A percentile compares a stretch with the other conserved stretches of the same genome.
Evolutionary conservation across 2,113 vertebrate species (phyloP).

Genomic region (Daphoenositta chrysoptera): DNA sequence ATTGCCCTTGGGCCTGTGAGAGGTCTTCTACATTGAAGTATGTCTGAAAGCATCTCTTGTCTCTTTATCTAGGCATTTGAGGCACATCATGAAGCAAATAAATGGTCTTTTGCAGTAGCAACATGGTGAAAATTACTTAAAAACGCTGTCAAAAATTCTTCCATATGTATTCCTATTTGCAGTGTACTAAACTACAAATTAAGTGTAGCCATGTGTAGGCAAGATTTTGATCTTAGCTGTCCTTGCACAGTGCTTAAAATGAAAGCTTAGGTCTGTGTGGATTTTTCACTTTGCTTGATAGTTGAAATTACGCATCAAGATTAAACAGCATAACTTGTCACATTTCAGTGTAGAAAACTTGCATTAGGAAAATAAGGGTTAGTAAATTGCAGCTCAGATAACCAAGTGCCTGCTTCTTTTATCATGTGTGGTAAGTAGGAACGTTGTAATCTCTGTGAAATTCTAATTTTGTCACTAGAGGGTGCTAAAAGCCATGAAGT

Average conservation of each 20-base stretch:
- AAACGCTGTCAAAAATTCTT: background rate
- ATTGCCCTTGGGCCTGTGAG: background rate
- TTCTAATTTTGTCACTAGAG: slow-evolving; percentile 2
- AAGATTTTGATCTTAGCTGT: background rate
- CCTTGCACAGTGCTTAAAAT: background rate
- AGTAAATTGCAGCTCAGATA: background rate
- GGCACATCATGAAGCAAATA: background rate
- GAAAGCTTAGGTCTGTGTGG: background rate
- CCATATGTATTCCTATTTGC: background rate
- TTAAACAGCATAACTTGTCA: background rate
- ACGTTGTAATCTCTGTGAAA: background rate
- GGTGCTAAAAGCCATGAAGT: background rate
- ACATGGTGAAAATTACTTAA: background rate
- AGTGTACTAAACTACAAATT: background rate
- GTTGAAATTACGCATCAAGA: background rate
- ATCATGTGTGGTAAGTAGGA: background rate
- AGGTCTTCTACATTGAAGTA: background rate
- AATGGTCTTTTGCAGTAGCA: background rate
- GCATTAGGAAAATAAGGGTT: background rate
- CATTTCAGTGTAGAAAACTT: background rate
- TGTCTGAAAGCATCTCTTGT: background rate
- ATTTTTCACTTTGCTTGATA: background rate
- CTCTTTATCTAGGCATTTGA: background rate
- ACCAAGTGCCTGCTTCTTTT: background rate
- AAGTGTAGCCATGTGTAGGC: background rate